Evolutionary conservation across 1,140 invertebrate genomes (phyloP).

Genomic region (Zaprionus gabonicus): DNA sequence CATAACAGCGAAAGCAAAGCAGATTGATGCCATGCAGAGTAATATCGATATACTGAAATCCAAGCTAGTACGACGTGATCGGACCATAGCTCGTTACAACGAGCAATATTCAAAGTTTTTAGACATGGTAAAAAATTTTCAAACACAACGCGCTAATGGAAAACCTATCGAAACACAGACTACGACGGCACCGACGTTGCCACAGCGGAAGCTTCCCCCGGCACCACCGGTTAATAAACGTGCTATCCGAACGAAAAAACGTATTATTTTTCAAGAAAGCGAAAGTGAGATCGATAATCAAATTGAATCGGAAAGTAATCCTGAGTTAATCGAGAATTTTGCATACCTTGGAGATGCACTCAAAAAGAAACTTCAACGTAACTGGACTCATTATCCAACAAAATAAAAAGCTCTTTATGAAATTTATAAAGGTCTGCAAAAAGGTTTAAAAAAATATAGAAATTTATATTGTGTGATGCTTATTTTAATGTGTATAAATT

Average conservation of each 20-base stretch:
- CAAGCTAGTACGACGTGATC: constrained; percentile 52
- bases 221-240: not conserved
- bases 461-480: not conserved
- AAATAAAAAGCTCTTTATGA: not conserved
- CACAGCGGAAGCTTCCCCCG: not conserved
- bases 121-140: constrained; percentile 13
- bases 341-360: not conserved
- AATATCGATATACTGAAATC: constrained; percentile 12
- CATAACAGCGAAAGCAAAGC: constrained; percentile 40
- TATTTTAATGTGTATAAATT: too few species aligned
- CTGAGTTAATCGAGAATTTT: not conserved
- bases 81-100: constrained; percentile 54
- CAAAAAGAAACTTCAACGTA: not conserved
- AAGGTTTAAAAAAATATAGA: not conserved
- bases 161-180: too few species aligned
- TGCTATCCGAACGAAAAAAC: not conserved
- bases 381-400: not conserved
- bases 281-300: not conserved
- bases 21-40: constrained; percentile 42
- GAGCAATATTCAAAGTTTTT: constrained; percentile 35
- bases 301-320: not conserved
- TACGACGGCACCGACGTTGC: not conserved
- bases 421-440: not conserved
- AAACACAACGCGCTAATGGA: not conserved
- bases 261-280: not conserved